These are phyloP conservation scores for Laticauda colubrina DNA, from an alignment of 2,113 vertebrate genomes.

Conservation along the genomic window DNA sequence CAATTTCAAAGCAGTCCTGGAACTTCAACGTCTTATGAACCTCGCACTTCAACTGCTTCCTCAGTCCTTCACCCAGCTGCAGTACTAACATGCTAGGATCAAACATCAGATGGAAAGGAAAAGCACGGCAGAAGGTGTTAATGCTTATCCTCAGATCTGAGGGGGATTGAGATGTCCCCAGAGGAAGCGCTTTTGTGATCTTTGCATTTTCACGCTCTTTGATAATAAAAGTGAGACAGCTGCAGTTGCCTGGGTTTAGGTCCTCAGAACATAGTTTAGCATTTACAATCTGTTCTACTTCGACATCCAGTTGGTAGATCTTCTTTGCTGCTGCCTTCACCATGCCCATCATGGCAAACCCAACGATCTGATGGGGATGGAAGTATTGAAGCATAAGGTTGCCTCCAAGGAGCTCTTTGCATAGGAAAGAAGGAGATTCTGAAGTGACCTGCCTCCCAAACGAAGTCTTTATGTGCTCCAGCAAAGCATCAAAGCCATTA, in stretches of 20 bases:
- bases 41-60: conserved; percentile 88
- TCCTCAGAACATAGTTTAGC: conserved; percentile 79
- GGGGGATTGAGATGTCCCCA: conserved; percentile 80
- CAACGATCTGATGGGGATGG: conserved; percentile 88
- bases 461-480: conserved; percentile 95
- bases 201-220: conserved; percentile 74
- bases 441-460: conserved; percentile 87
- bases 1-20: conserved; percentile 92
- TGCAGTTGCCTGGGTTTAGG: conserved; percentile 76
- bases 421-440: conserved; percentile 96
- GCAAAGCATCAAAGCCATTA: conserved; percentile 94
- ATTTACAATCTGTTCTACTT: conserved; percentile 82
- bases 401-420: conserved; percentile 85
- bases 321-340: conserved; percentile 90
- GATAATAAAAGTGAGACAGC: conserved; percentile 86
- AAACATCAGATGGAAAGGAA: conserved; percentile 95
- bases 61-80: conserved; percentile 92
- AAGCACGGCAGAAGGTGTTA: conserved; percentile 94
- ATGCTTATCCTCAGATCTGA: conserved; percentile 90
- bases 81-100: conserved; percentile 88
- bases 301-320: conserved; percentile 87
- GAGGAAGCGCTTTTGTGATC: conserved; percentile 69
- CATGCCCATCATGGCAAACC: conserved; percentile 91
- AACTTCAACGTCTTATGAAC: conserved; percentile 84
- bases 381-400: conserved; percentile 90